These are phyloP conservation scores for Acipenser oxyrinchus DNA, from an alignment of 2,797 vertebrate species.

Conservation along the genomic window DNA sequence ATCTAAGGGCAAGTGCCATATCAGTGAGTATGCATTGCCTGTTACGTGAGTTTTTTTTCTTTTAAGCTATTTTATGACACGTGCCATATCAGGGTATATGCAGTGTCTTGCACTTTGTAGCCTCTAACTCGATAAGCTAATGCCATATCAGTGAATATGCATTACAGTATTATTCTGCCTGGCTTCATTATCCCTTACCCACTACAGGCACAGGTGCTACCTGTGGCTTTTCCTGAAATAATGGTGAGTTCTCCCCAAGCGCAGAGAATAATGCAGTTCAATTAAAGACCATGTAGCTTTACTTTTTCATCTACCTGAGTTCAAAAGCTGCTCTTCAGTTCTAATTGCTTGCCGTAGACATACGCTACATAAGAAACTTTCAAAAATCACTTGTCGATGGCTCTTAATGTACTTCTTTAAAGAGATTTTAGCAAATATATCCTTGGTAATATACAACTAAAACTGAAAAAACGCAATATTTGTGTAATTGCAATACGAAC, in stretches of 20 bases:
- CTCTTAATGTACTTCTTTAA: too few relatives aligned
- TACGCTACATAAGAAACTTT: too few relatives aligned
- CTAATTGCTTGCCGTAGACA: too few relatives aligned
- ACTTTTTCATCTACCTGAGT: too few relatives aligned
- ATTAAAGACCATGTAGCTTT: background rate
- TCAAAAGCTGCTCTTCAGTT: too few relatives aligned
- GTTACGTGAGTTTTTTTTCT: constrained; percentile 2
- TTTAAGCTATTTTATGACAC: constrained; percentile 27
- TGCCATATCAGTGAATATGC: constrained; percentile 29
- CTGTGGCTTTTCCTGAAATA: background rate
- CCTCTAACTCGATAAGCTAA: constrained; percentile 10
- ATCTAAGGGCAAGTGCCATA: constrained; percentile 5
- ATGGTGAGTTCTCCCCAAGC: constrained; percentile 25
- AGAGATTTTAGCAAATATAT: too few relatives aligned
- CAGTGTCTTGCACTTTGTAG: constrained; percentile 28
- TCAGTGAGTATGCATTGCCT: constrained; percentile 2
- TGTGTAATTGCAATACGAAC: too few relatives aligned
- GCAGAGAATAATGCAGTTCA: background rate
- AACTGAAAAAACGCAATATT: too few relatives aligned
- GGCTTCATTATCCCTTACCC: background rate
- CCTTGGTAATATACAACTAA: too few relatives aligned
- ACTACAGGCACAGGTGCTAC: too few relatives aligned
- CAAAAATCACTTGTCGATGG: too few relatives aligned
- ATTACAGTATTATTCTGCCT: constrained; percentile 27
- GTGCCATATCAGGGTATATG: constrained; percentile 24